These are phyloP conservation scores for Ictalurus punctatus DNA, from an alignment of 2,113 vertebrate genomes.

Conservation along the genomic window DNA sequence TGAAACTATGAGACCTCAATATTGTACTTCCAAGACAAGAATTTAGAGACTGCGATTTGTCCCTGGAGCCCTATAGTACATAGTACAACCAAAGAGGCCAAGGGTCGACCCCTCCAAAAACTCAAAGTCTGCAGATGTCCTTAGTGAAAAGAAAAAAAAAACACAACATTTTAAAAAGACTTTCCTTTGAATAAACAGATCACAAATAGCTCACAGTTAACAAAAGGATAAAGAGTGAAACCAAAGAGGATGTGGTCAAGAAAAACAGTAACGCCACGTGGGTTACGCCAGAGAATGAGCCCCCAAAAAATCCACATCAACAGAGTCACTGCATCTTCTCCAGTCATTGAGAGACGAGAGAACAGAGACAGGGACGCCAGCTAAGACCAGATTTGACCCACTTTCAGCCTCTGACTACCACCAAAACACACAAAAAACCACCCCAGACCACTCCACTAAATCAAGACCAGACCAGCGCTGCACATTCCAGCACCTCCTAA, in stretches of 20 bases:
- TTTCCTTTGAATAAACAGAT: neutral
- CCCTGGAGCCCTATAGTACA: neutral
- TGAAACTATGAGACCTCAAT: neutral
- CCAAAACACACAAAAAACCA: neutral
- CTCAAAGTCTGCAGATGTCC: neutral
- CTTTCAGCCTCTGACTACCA: slow-evolving; percentile 52
- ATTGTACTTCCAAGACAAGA: neutral
- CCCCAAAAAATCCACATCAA: neutral
- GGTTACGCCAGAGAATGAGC: slow-evolving; percentile 16
- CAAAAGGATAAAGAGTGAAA: neutral
- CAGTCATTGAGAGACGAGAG: slow-evolving; percentile 52
- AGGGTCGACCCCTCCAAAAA: neutral
- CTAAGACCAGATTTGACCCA: slow-evolving; percentile 64
- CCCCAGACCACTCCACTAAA: slow-evolving; percentile 58
- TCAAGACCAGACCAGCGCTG: slow-evolving; percentile 70
- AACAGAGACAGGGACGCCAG: slow-evolving; percentile 61
- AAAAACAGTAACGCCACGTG: slow-evolving; percentile 21
- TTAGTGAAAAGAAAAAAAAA: neutral
- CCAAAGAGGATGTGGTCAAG: slow-evolving; percentile 24
- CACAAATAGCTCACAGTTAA: neutral
- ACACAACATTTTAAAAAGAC: too few relatives aligned
- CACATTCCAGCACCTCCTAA: slow-evolving; percentile 77
- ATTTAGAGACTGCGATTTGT: neutral
- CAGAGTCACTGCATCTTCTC: slow-evolving; percentile 49
- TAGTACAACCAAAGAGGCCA: neutral